These are phyloP conservation scores for Cryptoprocta ferox DNA, from an alignment of 2,797 vertebrate species.

Conservation along the genomic window DNA sequence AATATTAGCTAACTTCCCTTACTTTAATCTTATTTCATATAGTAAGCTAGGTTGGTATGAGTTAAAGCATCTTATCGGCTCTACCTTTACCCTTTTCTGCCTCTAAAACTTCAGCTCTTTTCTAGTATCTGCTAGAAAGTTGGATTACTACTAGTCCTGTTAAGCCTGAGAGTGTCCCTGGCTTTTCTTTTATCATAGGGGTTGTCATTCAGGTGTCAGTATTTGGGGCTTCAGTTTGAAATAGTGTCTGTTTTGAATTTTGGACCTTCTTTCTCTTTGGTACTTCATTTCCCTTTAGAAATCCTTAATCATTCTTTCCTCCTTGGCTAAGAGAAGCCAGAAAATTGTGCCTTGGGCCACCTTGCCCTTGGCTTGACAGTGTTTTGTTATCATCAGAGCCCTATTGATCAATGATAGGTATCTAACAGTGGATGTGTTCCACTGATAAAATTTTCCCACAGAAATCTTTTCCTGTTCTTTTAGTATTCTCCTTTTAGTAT, in stretches of 20 bases:
- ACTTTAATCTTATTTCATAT: neutral
- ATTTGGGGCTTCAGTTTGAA: conserved; percentile 1
- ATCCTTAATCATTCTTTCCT: neutral
- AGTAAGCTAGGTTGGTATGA: neutral
- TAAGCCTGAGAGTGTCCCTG: neutral
- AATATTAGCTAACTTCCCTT: neutral
- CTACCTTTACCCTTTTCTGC: neutral
- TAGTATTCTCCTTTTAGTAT: neutral
- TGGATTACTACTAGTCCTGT: neutral
- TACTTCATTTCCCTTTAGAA: neutral
- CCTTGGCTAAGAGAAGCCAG: neutral
- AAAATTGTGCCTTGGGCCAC: neutral
- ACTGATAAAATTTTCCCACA: neutral
- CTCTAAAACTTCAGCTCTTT: neutral
- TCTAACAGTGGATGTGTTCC: neutral
- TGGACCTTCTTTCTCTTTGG: neutral
- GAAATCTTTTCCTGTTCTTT: neutral
- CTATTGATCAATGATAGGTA: neutral
- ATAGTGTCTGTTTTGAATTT: neutral
- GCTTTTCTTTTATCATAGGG: neutral
- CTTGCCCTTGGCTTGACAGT: neutral
- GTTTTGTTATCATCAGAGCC: neutral
- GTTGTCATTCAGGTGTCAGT: neutral
- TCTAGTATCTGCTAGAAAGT: neutral
- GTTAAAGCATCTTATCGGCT: neutral